Evolutionary conservation across 2,888 invertebrate genomes (phyloP), one percentile per base, ranked within the genome.

Genomic region (Plagodis dolabraria): DNA sequence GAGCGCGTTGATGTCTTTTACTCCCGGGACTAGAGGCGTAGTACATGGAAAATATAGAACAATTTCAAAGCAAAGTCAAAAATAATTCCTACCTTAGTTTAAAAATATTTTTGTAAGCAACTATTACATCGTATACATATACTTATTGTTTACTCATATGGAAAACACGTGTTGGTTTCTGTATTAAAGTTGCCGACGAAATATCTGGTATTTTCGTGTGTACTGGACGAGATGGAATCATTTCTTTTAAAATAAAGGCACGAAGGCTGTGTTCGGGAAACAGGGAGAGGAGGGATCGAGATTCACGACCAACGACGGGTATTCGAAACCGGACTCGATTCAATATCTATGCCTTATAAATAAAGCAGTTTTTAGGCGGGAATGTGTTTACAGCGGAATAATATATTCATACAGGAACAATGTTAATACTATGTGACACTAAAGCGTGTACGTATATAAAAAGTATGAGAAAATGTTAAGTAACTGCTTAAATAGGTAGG

Each of bases 1-100:
- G 68, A 70, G 77, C 79, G 83, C 91, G 91, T 91, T 90, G 89
- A 92, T 86, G 89, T 92, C 92, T 90, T 91, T 91, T 89, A 77
- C 79, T 85, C 78, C 77, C 75, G 79, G 77, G 59, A 75, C 79
- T 76, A 12, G 7, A 43, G 11, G 0, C 65, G 70, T 68, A 85
- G 86, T 79, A 83, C 75, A 86, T 53, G 72, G 57, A 64, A 74
- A 76, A 64, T 57, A 9, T 36, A 53, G 53, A 69, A 66, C 72
- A 61, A 57, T 67, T 43, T 38, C 43, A 6, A 8, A 8, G 7
- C 8, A 2, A 6, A 8, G 9, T n/a, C 12, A 22, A 11, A 43
- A n/a, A 5, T 5, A 5, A 38, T 33, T 6, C 10, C 7, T 34
- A 38, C 7, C 2, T 40, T 52, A 22, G 22, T 22, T 22, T 22